These are phyloP conservation scores for Laticauda colubrina DNA, from an alignment of 2,113 vertebrate genomes.

Conservation along the genomic window DNA sequence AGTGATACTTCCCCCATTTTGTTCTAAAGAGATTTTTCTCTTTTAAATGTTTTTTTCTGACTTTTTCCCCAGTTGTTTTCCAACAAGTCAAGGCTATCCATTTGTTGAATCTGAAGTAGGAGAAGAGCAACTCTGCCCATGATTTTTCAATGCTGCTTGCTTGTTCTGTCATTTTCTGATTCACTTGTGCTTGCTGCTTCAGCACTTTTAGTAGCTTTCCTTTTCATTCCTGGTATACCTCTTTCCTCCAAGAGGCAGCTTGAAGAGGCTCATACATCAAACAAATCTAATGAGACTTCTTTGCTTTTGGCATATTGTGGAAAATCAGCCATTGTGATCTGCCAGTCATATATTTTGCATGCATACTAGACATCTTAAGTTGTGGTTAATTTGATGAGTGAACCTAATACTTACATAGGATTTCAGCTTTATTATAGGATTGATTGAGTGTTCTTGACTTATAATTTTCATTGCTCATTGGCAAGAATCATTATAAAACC, in stretches of 20 bases:
- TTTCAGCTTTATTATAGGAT: not conserved
- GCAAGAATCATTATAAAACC: not conserved
- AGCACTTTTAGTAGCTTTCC: not conserved
- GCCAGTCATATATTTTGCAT: not conserved
- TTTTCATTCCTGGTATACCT: not conserved
- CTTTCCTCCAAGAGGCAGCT: not conserved
- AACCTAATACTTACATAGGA: not conserved
- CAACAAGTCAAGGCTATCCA: not conserved
- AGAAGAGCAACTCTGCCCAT: not conserved
- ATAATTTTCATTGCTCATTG: not conserved
- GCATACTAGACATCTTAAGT: not conserved
- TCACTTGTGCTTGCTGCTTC: not conserved
- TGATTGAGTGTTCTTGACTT: not conserved
- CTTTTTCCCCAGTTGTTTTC: not conserved
- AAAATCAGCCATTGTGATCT: not conserved
- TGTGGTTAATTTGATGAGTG: not conserved
- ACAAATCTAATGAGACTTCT: not conserved
- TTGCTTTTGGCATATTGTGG: not conserved
- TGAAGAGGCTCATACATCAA: not conserved
- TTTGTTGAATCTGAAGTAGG: not conserved
- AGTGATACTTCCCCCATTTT: not conserved
- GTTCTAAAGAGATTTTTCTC: not conserved
- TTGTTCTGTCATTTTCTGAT: not conserved
- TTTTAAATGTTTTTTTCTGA: not conserved
- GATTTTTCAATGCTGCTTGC: not conserved